Percentiles rank a stretch among this genome's conserved stretches.
Conservation (phyloP, 2,888 invertebrate genomes). For the Netelia virgata region DNA sequence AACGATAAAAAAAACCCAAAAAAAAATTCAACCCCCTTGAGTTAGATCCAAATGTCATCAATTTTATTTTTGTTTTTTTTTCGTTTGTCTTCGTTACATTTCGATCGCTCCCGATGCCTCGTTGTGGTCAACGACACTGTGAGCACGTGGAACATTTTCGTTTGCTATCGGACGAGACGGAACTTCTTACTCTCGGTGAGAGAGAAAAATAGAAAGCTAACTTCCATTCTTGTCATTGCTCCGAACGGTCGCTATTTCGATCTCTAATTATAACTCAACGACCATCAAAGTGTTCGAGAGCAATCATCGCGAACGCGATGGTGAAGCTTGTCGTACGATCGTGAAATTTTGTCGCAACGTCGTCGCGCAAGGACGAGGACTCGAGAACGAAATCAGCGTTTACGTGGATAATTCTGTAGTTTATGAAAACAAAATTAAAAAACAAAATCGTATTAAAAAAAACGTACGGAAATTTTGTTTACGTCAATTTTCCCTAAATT, state of each 20-base stretch:
- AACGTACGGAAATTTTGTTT: not conserved
- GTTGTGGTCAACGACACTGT: slow-evolving; percentile 64
- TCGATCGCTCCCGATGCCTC: slow-evolving; percentile 51
- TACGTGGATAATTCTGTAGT: no score
- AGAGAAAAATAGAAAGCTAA: slow-evolving; percentile 58
- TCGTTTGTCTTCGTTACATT: slow-evolving; percentile 51
- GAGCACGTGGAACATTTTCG: slow-evolving; percentile 43
- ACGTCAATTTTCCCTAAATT: no score
- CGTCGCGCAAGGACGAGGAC: no score
- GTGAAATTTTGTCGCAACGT: no score
- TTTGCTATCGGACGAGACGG: not conserved
- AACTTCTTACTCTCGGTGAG: slow-evolving; percentile 31
- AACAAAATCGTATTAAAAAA: no score
- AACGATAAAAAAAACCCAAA: slow-evolving; percentile 30
- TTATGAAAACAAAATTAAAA: not conserved
- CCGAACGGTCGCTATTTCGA: slow-evolving; percentile 18
- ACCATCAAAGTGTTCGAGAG: slow-evolving; percentile 19
- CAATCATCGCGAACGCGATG: not conserved
- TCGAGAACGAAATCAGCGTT: no score
- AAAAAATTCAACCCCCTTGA: slow-evolving; percentile 6
- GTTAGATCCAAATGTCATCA: slow-evolving; percentile 21
- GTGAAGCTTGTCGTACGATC: not conserved
- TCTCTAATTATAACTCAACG: slow-evolving; percentile 53
- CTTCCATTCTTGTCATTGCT: slow-evolving; percentile 58
- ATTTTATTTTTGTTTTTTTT: not conserved